Percentiles rank a stretch among this genome's conserved stretches.
Conservation (phyloP, 2,113 vertebrate genomes). For the Brienomyrus longianalis region DNA sequence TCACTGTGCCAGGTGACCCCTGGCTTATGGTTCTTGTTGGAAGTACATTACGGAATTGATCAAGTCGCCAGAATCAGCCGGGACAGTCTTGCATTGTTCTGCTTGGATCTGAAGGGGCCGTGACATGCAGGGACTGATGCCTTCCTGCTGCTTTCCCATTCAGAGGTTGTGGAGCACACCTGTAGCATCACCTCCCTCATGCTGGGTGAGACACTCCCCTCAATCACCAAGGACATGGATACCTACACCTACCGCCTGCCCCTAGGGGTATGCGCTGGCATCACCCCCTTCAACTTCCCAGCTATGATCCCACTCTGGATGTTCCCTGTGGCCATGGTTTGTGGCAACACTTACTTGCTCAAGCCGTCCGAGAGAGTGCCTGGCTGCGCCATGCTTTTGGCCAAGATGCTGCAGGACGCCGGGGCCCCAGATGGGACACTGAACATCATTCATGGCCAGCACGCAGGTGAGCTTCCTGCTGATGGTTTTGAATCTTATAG, state of each 20-base stretch:
- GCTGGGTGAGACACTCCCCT: slow-evolving; percentile 90
- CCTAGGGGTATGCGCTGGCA: slow-evolving; percentile 87
- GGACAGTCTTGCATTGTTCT: neutral
- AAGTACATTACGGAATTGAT: neutral
- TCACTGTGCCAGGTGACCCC: neutral
- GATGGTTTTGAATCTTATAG: neutral
- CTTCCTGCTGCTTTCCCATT: slow-evolving; percentile 29
- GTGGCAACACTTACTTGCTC: slow-evolving; percentile 91
- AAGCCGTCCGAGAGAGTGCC: slow-evolving; percentile 94
- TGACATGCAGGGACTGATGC: neutral
- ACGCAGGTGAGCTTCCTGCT: slow-evolving; percentile 62
- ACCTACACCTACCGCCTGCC: slow-evolving; percentile 84
- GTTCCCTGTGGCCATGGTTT: slow-evolving; percentile 94
- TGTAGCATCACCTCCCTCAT: slow-evolving; percentile 93
- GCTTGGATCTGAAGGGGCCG: neutral
- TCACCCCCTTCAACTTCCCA: slow-evolving; percentile 93
- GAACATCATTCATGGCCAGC: slow-evolving; percentile 90
- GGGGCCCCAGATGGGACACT: slow-evolving; percentile 85
- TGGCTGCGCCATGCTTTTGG: slow-evolving; percentile 83
- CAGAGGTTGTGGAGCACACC: slow-evolving; percentile 95
- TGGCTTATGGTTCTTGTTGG: neutral
- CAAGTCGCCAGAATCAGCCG: neutral
- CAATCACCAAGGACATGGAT: slow-evolving; percentile 97
- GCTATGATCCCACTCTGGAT: slow-evolving; percentile 99
- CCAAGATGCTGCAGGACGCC: slow-evolving; percentile 84